phyloP scores from a whole-genome alignment of 2,113 vertebrate species.

The Butorides virescens region DNA sequence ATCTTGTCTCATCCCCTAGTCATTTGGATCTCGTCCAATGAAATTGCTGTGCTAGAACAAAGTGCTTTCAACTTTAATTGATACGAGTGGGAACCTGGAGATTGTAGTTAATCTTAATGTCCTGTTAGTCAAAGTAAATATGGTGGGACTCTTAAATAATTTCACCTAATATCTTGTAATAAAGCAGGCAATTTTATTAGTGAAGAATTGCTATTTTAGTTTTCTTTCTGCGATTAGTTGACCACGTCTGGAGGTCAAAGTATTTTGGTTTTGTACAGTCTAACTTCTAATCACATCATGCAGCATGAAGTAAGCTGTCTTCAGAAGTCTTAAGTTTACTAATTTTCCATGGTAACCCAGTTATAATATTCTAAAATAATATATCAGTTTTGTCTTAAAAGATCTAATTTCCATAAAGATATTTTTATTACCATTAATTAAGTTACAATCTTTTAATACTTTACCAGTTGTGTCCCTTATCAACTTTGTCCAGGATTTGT shows the following conservation, averaged over 20 bases:
- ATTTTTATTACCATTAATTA: constrained; percentile 10
- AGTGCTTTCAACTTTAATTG: not conserved
- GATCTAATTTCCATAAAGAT: not conserved
- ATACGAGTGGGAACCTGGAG: rapidly evolving
- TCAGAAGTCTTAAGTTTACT: not conserved
- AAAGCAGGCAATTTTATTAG: not conserved
- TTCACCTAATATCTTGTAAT: not conserved
- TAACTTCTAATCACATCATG: not conserved
- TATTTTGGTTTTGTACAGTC: not conserved
- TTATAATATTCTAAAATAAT: not conserved
- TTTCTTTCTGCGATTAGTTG: not conserved
- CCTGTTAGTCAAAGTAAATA: not conserved
- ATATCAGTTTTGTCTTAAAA: not conserved
- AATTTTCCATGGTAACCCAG: not conserved
- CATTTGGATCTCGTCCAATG: not conserved
- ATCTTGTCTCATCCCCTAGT: not conserved
- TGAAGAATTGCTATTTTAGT: not conserved
- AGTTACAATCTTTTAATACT: not conserved
- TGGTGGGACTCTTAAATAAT: not conserved
- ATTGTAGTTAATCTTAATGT: not conserved
- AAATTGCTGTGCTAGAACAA: not conserved
- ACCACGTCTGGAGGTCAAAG: not conserved
- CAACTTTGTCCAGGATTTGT: not conserved
- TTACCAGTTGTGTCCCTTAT: not conserved
- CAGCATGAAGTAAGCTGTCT: not conserved